A percentile compares a stretch with the other conserved stretches of the same genome.
These are phyloP conservation scores for Mareca penelope DNA, from an alignment of 2,797 vertebrate species.

Conservation along the genomic window DNA sequence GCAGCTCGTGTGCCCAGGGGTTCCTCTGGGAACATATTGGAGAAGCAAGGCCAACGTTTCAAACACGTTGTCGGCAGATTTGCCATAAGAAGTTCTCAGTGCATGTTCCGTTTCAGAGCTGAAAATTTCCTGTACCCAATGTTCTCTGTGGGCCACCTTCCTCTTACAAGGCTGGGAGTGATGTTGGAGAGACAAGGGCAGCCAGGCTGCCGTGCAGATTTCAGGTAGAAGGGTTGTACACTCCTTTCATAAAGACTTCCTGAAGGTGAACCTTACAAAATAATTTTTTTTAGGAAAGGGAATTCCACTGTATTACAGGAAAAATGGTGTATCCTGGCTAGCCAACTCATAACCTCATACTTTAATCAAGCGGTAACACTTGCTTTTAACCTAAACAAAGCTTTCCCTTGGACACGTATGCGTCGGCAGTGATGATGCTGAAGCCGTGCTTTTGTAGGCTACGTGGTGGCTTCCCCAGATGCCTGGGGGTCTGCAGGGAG, in stretches of 20 bases:
- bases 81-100: neutral
- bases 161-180: neutral
- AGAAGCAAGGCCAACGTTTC: neutral
- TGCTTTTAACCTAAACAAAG: neutral
- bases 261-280: neutral
- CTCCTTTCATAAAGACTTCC: neutral
- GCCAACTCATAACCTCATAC: neutral
- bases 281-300: neutral
- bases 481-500: neutral
- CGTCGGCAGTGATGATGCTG: neutral
- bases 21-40: neutral
- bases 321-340: neutral
- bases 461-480: neutral
- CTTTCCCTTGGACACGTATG: neutral
- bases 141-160: neutral
- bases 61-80: neutral
- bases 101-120: neutral
- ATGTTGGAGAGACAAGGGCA: neutral
- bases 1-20: neutral
- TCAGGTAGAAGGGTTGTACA: accelerated
- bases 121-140: neutral
- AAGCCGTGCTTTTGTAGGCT: neutral
- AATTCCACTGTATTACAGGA: neutral
- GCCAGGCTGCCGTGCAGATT: neutral
- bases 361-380: neutral